Evolutionary conservation across 2,888 invertebrate genomes (phyloP).

Genomic region (Kryphioiulus occultus): DNA sequence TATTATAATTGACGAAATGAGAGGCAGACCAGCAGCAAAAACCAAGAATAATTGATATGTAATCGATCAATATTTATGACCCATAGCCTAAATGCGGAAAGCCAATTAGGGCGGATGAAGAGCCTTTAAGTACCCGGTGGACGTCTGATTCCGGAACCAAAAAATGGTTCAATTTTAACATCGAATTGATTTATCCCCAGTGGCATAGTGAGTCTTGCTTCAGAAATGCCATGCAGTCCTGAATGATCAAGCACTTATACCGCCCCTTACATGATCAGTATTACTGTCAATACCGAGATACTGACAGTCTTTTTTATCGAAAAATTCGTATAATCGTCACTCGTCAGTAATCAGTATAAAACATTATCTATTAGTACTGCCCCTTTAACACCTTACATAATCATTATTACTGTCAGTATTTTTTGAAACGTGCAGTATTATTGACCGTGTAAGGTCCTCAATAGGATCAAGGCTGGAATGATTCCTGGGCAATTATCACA

Average conservation of each 20-base stretch:
- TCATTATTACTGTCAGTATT: too few relatives aligned
- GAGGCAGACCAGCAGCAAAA: constrained; percentile 11
- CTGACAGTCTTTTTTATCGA: too few relatives aligned
- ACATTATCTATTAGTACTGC: too few relatives aligned
- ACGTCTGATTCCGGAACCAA: neutral
- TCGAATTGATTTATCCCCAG: neutral
- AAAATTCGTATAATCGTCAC: too few relatives aligned
- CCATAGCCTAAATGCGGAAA: constrained; percentile 26
- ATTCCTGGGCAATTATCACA: too few relatives aligned
- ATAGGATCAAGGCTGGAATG: too few relatives aligned
- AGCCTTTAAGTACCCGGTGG: neutral
- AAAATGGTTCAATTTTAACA: neutral
- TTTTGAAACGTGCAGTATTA: too few relatives aligned
- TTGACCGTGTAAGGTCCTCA: too few relatives aligned
- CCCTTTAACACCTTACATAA: too few relatives aligned
- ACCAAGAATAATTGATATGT: constrained; percentile 18
- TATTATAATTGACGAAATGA: constrained; percentile 25
- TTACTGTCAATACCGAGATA: too few relatives aligned
- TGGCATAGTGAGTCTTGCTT: neutral
- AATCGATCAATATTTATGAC: constrained; percentile 19
- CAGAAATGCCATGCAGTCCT: neutral
- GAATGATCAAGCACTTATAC: neutral
- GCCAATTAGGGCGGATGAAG: neutral
- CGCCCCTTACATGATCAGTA: neutral
- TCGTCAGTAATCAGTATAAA: too few relatives aligned